Conservation (phyloP, 2,797 vertebrate genomes). For the Clamator glandarius region DNA sequence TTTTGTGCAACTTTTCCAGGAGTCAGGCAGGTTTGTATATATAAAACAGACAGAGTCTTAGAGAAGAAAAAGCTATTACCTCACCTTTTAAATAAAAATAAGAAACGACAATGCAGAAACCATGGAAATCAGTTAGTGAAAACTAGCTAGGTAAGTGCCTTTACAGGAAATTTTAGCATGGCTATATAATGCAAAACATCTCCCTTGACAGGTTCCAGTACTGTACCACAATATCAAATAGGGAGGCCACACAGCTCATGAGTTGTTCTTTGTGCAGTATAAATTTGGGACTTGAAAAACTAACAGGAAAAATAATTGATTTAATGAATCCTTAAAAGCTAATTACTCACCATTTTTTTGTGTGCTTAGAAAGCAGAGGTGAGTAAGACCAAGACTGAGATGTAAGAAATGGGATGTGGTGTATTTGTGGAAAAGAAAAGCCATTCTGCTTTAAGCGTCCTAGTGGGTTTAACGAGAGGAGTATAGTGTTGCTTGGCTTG, state of each 20-base stretch:
- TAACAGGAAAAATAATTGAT: background rate
- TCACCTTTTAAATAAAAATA: background rate
- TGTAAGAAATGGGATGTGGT: background rate
- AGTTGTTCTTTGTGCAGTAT: background rate
- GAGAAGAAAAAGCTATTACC: background rate
- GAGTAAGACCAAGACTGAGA: background rate
- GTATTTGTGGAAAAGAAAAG: background rate
- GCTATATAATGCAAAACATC: rapidly evolving
- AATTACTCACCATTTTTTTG: slow-evolving; percentile 23
- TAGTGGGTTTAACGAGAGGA: slow-evolving; percentile 15
- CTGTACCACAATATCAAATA: rapidly evolving
- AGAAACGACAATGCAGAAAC: background rate
- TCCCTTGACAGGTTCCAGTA: background rate
- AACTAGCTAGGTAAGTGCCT: background rate
- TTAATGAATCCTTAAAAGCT: slow-evolving; percentile 29
- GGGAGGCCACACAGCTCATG: background rate
- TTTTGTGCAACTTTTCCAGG: background rate
- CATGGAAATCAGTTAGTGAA: background rate
- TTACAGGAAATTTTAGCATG: background rate
- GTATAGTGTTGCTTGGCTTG: slow-evolving; percentile 59
- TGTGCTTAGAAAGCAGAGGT: slow-evolving; percentile 17
- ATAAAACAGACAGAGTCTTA: background rate
- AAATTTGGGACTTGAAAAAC: slow-evolving; percentile 7
- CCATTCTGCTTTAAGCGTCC: slow-evolving; percentile 24
- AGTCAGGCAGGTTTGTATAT: background rate